These are phyloP conservation scores for Phrynocephalus forsythii DNA, from an alignment of 2,797 vertebrate genomes.

Conservation along the genomic window DNA sequence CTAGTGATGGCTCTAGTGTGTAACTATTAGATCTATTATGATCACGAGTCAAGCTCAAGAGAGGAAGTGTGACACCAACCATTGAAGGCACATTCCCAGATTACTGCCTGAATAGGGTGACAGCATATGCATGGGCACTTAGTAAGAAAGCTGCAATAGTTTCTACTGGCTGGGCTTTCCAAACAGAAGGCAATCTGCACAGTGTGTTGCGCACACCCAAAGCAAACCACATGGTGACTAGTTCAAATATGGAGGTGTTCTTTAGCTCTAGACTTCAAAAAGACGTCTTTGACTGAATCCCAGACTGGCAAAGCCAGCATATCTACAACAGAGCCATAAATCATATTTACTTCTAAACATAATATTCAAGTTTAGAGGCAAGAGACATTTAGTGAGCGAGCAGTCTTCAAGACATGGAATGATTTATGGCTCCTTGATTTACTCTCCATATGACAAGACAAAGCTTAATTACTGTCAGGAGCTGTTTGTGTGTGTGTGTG, in stretches of 20 bases:
- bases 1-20: too few species aligned
- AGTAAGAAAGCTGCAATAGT: slow-evolving; percentile 24
- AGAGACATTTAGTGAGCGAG: slow-evolving; percentile 24
- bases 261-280: slow-evolving; percentile 29
- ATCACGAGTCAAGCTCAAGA: not conserved
- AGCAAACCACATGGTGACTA: not conserved
- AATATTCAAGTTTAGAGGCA: slow-evolving; percentile 35
- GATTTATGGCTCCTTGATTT: slow-evolving; percentile 40
- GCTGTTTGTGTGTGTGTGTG: not conserved
- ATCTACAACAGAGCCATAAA: slow-evolving; percentile 31
- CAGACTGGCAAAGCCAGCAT: slow-evolving; percentile 2
- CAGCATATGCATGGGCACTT: slow-evolving; percentile 4
- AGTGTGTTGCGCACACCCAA: not conserved
- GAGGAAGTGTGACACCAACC: not conserved
- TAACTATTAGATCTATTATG: too few species aligned
- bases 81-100: not conserved
- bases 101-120: not conserved
- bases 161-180: slow-evolving; percentile 10
- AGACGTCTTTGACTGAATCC: not conserved
- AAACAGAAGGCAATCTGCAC: slow-evolving; percentile 12
- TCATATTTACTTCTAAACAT: slow-evolving; percentile 34
- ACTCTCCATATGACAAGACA: slow-evolving; percentile 14
- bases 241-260: slow-evolving; percentile 4
- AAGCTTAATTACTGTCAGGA: slow-evolving; percentile 8
- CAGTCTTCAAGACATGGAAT: slow-evolving; percentile 4